Percentiles rank a stretch among this genome's conserved stretches.
Conservation (phyloP, 1,140 invertebrate genomes). For the Polypedilum vanderplanki region DNA sequence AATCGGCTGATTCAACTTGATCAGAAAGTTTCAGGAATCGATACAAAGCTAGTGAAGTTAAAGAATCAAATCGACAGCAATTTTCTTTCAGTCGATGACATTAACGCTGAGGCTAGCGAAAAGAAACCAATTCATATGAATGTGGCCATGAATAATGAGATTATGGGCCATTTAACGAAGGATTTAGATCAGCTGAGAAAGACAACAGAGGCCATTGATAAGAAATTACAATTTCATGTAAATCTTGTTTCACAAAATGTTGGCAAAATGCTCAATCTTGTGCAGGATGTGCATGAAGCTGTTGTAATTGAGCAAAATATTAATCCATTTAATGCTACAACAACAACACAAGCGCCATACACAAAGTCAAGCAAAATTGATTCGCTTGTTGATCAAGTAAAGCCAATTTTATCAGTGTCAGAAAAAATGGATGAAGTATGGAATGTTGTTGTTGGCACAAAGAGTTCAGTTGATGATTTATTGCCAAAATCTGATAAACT, state of each 20-base stretch:
- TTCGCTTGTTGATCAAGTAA: constrained; percentile 65
- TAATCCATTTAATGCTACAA: constrained; percentile 46
- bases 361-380: constrained; percentile 67
- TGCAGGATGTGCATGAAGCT: constrained; percentile 71
- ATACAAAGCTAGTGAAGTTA: constrained; percentile 64
- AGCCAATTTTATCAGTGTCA: constrained; percentile 73
- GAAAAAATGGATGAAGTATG: constrained; percentile 86
- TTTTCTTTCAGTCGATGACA: constrained; percentile 67
- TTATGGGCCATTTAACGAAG: constrained; percentile 64
- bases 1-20: constrained; percentile 60
- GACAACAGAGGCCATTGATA: constrained; percentile 68
- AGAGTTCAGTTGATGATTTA: constrained; percentile 73
- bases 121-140: constrained; percentile 75
- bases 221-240: constrained; percentile 76
- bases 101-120: constrained; percentile 76
- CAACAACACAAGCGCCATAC: constrained; percentile 46
- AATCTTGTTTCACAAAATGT: constrained; percentile 74
- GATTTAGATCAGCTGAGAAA: constrained; percentile 66
- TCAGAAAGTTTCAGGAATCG: constrained; percentile 73
- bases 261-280: constrained; percentile 64
- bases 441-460: constrained; percentile 79
- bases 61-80: constrained; percentile 77
- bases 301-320: constrained; percentile 58
- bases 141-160: constrained; percentile 65
- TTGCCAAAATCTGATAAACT: constrained; percentile 79